Conservation (phyloP, 1,140 invertebrate genomes). For the Ctenoplectra terminalis region DNA sequence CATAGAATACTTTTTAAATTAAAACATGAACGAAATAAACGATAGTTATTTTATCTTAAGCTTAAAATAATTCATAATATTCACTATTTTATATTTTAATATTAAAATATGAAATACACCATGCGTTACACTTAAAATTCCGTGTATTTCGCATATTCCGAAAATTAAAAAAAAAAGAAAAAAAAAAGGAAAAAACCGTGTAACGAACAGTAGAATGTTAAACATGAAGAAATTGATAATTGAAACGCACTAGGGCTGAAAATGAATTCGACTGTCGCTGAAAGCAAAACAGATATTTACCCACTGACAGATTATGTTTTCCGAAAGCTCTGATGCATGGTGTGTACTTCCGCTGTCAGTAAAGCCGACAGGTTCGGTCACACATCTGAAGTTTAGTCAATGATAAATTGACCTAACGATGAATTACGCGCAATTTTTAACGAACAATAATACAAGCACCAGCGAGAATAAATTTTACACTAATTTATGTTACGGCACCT, state of each 20-base stretch:
- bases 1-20: too few relatives aligned
- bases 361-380: neutral
- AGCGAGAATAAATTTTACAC: neutral
- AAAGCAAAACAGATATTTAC: conserved; percentile 2
- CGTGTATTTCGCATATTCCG: neutral
- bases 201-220: neutral
- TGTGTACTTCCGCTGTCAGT: neutral
- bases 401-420: neutral
- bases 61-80: too few relatives aligned
- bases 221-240: neutral
- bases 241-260: neutral
- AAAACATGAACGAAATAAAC: too few relatives aligned
- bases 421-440: conserved; percentile 4
- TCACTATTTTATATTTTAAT: too few relatives aligned
- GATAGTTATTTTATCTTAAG: too few relatives aligned
- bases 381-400: neutral
- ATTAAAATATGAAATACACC: too few relatives aligned
- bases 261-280: neutral
- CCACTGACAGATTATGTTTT: neutral
- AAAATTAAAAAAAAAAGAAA: neutral
- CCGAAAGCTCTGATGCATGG: neutral
- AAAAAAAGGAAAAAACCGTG: too few relatives aligned
- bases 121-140: too few relatives aligned
- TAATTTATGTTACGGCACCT: too few relatives aligned
- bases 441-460: neutral